phyloP scores from a whole-genome alignment of 2,888 invertebrate genomes.

The Pteria penguin region DNA sequence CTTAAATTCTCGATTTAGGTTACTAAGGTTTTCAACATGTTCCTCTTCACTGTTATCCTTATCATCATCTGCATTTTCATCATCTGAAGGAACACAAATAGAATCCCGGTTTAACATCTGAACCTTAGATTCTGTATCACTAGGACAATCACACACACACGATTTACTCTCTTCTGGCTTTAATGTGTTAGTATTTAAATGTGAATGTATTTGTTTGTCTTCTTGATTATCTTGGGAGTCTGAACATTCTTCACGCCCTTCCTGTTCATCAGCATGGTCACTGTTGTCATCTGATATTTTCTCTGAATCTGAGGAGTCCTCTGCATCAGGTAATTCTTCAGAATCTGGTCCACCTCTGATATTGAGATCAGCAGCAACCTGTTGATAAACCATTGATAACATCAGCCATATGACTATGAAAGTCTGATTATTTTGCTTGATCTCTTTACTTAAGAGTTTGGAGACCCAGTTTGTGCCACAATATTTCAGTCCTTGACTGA shows the following conservation, averaged over 20 bases:
- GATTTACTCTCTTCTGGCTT: neutral
- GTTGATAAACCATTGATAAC: too few species aligned
- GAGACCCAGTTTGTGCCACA: too few species aligned
- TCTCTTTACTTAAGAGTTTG: too few species aligned
- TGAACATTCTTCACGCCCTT: conserved; percentile 77
- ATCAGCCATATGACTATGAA: too few species aligned
- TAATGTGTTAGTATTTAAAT: too few species aligned
- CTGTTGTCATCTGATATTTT: too few species aligned
- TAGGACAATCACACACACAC: neutral
- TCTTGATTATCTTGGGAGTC: conserved; percentile 22
- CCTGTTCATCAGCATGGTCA: too few species aligned
- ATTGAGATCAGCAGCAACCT: conserved; percentile 70
- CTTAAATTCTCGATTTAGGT: conserved; percentile 67
- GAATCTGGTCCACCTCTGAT: conserved; percentile 62
- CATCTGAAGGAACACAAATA: neutral
- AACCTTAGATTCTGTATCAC: neutral
- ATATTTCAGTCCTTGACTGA: too few species aligned
- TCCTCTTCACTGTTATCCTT: conserved; percentile 55
- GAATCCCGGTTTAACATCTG: neutral
- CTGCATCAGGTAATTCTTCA: conserved; percentile 43
- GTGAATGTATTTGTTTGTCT: too few species aligned
- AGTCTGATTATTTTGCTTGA: too few species aligned
- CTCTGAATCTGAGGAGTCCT: conserved; percentile 48
- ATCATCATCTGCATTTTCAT: conserved; percentile 25
- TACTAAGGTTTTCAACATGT: conserved; percentile 74